phyloP scores from a whole-genome alignment of 1,140 invertebrate species.

The Brachionus angularis region DNA sequence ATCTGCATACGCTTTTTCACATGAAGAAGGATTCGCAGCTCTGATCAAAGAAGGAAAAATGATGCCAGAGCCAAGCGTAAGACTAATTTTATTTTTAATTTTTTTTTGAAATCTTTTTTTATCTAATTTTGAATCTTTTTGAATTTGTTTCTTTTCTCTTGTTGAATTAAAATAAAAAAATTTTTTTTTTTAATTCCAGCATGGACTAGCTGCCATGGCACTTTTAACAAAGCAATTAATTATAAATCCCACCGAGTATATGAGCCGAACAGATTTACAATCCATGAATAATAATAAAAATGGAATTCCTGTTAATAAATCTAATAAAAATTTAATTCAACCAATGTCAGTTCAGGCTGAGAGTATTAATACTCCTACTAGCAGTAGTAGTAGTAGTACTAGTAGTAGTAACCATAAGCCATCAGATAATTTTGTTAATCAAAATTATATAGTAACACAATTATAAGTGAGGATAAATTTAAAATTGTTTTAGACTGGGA shows the following conservation, averaged over 20 bases:
- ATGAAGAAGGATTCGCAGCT: slow-evolving; percentile 90
- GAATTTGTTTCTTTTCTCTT: background rate
- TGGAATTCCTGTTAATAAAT: too few species aligned
- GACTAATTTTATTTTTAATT: background rate
- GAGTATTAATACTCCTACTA: too few species aligned
- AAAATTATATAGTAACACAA: slow-evolving; percentile 24
- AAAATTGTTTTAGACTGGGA: background rate
- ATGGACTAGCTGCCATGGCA: slow-evolving; percentile 43
- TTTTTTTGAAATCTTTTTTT: slow-evolving; percentile 2
- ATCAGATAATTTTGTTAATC: background rate
- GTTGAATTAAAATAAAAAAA: too few species aligned
- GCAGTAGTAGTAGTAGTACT: too few species aligned
- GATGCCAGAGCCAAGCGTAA: slow-evolving; percentile 37
- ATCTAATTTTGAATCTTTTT: background rate
- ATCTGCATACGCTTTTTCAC: slow-evolving; percentile 96
- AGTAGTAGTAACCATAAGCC: too few species aligned
- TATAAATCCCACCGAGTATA: slow-evolving; percentile 41
- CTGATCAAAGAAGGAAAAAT: slow-evolving; percentile 84
- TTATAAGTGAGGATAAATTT: slow-evolving; percentile 24
- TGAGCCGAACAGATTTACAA: slow-evolving; percentile 18
- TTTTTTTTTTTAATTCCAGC: slow-evolving; percentile 33
- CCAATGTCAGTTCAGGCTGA: too few species aligned
- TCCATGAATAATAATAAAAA: background rate
- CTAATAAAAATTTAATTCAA: too few species aligned
- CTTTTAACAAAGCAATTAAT: slow-evolving; percentile 41